Evolutionary conservation across 2,888 invertebrate species (phyloP).

Genomic region (Nomada flava): DNA sequence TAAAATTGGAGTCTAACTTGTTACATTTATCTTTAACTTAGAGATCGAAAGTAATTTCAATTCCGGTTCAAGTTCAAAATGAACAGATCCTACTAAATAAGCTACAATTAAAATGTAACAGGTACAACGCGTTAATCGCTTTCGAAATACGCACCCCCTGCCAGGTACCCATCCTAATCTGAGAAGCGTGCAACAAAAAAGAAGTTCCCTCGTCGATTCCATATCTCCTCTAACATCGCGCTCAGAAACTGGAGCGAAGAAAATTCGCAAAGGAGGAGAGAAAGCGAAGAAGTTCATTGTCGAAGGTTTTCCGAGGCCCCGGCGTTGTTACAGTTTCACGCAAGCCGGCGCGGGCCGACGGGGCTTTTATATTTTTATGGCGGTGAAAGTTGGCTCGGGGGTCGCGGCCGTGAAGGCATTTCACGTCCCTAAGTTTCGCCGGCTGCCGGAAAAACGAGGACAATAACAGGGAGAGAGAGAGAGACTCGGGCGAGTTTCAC

Average conservation of each 20-base stretch:
- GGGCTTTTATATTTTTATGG: constrained; percentile 83
- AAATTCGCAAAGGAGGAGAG: constrained; percentile 16
- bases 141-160: no score
- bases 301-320: constrained; percentile 20
- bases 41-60: no score
- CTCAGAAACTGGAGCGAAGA: constrained; percentile 5
- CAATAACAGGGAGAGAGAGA: constrained; percentile 68
- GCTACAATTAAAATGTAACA: no score
- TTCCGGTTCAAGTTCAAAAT: no score
- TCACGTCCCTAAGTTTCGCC: constrained; percentile 77
- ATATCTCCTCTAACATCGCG: neutral
- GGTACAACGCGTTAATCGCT: no score
- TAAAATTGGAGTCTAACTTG: no score
- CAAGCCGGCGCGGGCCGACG: constrained; percentile 62
- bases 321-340: constrained; percentile 56
- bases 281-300: constrained; percentile 35
- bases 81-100: no score
- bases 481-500: constrained; percentile 76
- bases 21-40: no score
- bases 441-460: constrained; percentile 78
- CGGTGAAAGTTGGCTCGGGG: constrained; percentile 81
- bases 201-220: constrained; percentile 7
- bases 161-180: neutral
- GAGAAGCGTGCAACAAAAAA: neutral
- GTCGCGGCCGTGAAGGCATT: constrained; percentile 76